Conservation (phyloP, 53 echinoderm and acorn worm genomes). For the Holothuria leucospilota region DNA sequence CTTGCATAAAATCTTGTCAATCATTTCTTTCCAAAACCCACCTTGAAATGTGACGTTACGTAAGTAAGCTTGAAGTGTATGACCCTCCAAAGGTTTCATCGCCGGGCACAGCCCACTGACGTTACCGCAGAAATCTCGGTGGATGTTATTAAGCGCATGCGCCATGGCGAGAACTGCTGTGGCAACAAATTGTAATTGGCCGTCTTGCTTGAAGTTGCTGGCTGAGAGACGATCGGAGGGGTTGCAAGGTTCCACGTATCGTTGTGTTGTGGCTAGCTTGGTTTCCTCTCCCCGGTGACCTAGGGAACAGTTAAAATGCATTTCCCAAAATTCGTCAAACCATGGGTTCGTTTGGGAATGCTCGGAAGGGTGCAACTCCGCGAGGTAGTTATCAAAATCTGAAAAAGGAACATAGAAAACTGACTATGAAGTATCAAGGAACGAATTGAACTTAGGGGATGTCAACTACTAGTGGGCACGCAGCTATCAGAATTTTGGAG, state of each 20-base stretch:
- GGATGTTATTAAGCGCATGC: constrained; percentile 81
- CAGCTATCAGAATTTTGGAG: too few species aligned
- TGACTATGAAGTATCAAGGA: too few species aligned
- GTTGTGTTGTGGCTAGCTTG: not conserved
- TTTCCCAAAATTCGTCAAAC: constrained; percentile 91
- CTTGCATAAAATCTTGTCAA: too few species aligned
- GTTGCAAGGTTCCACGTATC: constrained; percentile 1
- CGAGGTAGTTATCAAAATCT: constrained; percentile 89
- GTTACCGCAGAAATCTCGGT: constrained; percentile 68
- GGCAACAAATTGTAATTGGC: constrained; percentile 84
- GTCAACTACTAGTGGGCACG: too few species aligned
- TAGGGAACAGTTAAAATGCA: constrained; percentile 74
- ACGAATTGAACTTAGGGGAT: too few species aligned
- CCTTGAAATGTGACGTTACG: constrained; percentile 83
- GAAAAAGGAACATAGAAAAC: constrained; percentile 21
- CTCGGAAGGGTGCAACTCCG: constrained; percentile 64
- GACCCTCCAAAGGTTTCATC: constrained; percentile 71
- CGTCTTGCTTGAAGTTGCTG: constrained; percentile 62
- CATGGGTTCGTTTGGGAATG: constrained; percentile 68
- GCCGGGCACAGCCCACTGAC: constrained; percentile 64
- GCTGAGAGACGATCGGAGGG: not conserved
- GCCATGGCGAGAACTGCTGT: constrained; percentile 86
- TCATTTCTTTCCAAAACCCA: constrained; percentile 2
- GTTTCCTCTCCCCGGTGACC: not conserved
- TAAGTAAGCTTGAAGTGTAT: constrained; percentile 64